Evolutionary conservation across 2,888 invertebrate species (phyloP).

Genomic region (Chloroclysta siterata): DNA sequence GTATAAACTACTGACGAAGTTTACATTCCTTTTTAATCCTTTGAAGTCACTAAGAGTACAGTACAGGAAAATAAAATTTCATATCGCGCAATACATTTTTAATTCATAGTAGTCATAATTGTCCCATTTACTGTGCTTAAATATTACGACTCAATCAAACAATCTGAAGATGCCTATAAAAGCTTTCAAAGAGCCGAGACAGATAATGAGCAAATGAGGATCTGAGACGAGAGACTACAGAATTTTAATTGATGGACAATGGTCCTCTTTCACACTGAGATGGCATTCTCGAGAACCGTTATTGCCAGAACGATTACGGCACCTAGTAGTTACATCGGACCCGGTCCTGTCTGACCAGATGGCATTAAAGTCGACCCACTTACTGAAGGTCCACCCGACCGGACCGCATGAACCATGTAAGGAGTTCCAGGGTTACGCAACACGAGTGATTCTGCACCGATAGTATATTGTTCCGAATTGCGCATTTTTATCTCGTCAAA

Average conservation of each 20-base stretch:
- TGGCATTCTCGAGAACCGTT: slow-evolving; percentile 59
- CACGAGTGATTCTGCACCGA: slow-evolving; percentile 43
- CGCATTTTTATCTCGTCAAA: slow-evolving; percentile 39
- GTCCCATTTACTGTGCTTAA: too few relatives aligned
- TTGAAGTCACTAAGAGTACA: slow-evolving; percentile 1
- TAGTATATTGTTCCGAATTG: slow-evolving; percentile 41
- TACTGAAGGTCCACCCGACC: slow-evolving; percentile 74
- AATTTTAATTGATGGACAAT: slow-evolving; percentile 54
- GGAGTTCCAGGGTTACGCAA: slow-evolving; percentile 76
- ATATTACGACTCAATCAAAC: slow-evolving; percentile 27
- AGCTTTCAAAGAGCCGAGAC: slow-evolving; percentile 15
- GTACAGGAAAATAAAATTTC: slow-evolving; percentile 13
- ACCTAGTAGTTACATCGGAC: slow-evolving; percentile 63
- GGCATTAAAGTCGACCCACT: slow-evolving; percentile 78
- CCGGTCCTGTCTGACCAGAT: slow-evolving; percentile 75
- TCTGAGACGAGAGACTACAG: slow-evolving; percentile 45
- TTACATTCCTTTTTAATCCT: not conserved
- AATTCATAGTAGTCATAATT: too few relatives aligned
- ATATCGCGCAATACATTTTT: too few relatives aligned
- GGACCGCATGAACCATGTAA: slow-evolving; percentile 68
- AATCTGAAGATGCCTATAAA: slow-evolving; percentile 16
- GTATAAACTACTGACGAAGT: not conserved
- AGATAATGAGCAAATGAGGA: slow-evolving; percentile 44
- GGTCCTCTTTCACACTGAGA: slow-evolving; percentile 51
- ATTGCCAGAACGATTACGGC: slow-evolving; percentile 59